A percentile compares a stretch with the other conserved stretches of the same genome.
phyloP scores from a whole-genome alignment of 1,140 invertebrate genomes.

The Oncopodura yosiiana region DNA sequence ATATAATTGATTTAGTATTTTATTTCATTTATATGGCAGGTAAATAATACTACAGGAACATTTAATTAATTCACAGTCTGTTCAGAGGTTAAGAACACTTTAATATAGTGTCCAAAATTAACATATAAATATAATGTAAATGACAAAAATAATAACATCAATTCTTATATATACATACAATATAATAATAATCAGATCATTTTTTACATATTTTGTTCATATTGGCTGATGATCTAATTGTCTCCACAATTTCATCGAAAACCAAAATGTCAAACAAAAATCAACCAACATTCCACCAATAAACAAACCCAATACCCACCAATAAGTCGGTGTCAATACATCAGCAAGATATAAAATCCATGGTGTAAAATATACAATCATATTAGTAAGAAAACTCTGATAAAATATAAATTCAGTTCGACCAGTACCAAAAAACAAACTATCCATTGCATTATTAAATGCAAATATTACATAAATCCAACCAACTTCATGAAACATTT shows the following conservation, averaged over 20 bases:
- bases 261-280: constrained; percentile 19
- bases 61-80: too few relatives aligned
- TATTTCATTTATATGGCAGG: too few relatives aligned
- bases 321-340: constrained; percentile 12
- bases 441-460: constrained; percentile 28
- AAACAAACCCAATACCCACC: constrained; percentile 17
- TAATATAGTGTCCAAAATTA: too few relatives aligned
- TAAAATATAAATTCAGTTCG: constrained; percentile 28
- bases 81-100: too few relatives aligned
- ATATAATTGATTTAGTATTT: too few relatives aligned
- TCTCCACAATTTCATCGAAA: constrained; percentile 19
- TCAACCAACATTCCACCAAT: constrained; percentile 25
- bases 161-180: too few relatives aligned
- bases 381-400: constrained; percentile 23
- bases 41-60: too few relatives aligned
- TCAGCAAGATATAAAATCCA: constrained; percentile 20
- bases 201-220: too few relatives aligned
- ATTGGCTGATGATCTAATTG: too few relatives aligned
- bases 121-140: too few relatives aligned
- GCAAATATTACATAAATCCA: constrained; percentile 26
- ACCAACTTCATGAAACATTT: constrained; percentile 22
- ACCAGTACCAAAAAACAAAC: constrained; percentile 24
- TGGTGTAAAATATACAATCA: constrained; percentile 19
- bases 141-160: too few relatives aligned
- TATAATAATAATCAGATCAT: too few relatives aligned